Evolutionary conservation across 2,113 vertebrate genomes (phyloP).

Genomic region (Periophthalmus modestus): DNA sequence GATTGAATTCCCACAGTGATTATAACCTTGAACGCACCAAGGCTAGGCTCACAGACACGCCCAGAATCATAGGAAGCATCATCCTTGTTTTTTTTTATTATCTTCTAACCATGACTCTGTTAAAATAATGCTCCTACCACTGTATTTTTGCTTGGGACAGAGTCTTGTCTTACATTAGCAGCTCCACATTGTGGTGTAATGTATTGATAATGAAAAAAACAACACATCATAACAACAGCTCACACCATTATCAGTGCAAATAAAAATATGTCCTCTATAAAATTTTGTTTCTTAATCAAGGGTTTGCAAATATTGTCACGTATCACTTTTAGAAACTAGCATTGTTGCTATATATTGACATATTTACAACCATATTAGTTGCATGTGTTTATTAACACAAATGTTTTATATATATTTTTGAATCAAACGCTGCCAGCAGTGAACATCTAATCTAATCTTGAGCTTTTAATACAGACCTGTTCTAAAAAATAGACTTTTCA

Average conservation of each 20-base stretch:
- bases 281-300: too few species aligned
- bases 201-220: neutral
- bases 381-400: too few species aligned
- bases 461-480: too few species aligned
- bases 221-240: neutral
- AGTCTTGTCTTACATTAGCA: neutral
- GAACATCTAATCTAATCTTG: neutral
- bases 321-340: neutral
- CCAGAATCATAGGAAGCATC: neutral
- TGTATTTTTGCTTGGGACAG: neutral
- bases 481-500: too few species aligned
- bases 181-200: neutral
- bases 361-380: too few species aligned
- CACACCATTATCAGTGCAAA: too few species aligned
- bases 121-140: neutral
- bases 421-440: neutral
- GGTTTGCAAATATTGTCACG: too few species aligned
- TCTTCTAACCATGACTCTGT: neutral
- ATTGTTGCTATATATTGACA: neutral
- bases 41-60: constrained; percentile 1
- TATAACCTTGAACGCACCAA: neutral
- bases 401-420: too few species aligned
- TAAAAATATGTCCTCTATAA: too few species aligned
- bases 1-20: neutral
- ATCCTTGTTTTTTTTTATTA: neutral